Evolutionary conservation across 2,113 vertebrate species (phyloP), one percentile per base, ranked within the genome.

Genomic region (Psephotus haematonotus): DNA sequence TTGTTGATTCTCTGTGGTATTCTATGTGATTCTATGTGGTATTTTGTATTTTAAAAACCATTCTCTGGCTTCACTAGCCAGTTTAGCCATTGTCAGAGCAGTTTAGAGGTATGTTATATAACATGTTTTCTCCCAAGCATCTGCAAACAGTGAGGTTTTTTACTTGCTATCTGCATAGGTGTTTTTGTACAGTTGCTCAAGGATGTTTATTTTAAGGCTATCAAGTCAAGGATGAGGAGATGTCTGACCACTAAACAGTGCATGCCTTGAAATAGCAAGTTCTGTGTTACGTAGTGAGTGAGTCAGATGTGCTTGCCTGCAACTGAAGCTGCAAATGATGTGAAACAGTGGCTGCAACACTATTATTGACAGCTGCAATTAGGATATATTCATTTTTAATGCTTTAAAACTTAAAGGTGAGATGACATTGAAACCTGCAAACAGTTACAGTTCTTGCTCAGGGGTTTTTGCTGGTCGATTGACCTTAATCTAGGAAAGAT

Each of bases 131-230:
- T 94, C 46, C 43, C 41, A 88, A 28, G 39, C 50, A 53, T 93
- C 87, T 92, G 75, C 85, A 75, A 78, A 83, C 64, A 86, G 35
- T 43, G 10, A 53, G 37, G 3, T 0, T 70, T 82, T 88, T 88
- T 19, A 47, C 60, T 90, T 92, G 43, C 68, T 77, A 1, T 2
- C 69, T 90, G 62, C 68, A 77, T 90, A 95, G 90, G 85, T 95
- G 92, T 93, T 95, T 96, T 93, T 71, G 35, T 93, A 50, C 55
- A 67, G 37, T 31, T 86, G 67, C 79, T 93, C 88, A 95, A 94
- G 90, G 85, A 78, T 96, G 86, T 96, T 96, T 96, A 96, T 92
- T 94, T 94, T 92, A 86, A 88, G 85, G 75, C 76, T 96, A 88
- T 95, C 90, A 90, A 83, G 93, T 75, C 82, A 96, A 95, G 94